phyloP scores from a whole-genome alignment of 1,140 invertebrate species.

The Sycophaga agraensis region DNA sequence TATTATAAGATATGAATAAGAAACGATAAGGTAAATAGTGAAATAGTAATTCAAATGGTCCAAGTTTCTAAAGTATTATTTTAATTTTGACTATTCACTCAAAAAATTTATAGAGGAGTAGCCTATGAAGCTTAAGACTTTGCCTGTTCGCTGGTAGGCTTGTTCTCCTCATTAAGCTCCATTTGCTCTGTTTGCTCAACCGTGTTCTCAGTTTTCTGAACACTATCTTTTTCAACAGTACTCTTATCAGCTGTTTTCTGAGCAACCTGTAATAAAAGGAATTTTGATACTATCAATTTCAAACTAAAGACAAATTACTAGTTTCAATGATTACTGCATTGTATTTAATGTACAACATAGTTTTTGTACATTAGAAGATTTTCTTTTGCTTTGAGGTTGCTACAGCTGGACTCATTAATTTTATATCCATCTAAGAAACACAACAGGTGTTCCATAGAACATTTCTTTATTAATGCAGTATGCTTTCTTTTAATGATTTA shows the following conservation, averaged over 20 bases:
- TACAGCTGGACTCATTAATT: slow-evolving; percentile 21
- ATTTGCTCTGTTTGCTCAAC: slow-evolving; percentile 49
- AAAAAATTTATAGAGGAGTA: slow-evolving; percentile 44
- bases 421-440: slow-evolving; percentile 17
- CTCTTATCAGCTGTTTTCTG: slow-evolving; percentile 48
- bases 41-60: slow-evolving; percentile 18
- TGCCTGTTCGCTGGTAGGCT: slow-evolving; percentile 54
- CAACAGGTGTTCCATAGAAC: background rate
- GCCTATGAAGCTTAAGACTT: slow-evolving; percentile 53
- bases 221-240: slow-evolving; percentile 48
- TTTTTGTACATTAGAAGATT: slow-evolving; percentile 17
- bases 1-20: slow-evolving; percentile 19
- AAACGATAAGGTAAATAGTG: slow-evolving; percentile 16
- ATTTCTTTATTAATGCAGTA: slow-evolving; percentile 20
- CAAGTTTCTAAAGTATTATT: slow-evolving; percentile 18
- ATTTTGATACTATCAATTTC: slow-evolving; percentile 26
- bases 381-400: slow-evolving; percentile 19
- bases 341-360: slow-evolving; percentile 11
- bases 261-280: slow-evolving; percentile 45
- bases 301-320: background rate
- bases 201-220: slow-evolving; percentile 50
- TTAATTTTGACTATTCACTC: slow-evolving; percentile 23
- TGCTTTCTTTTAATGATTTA: background rate
- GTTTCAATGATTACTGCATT: slow-evolving; percentile 22
- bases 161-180: slow-evolving; percentile 48